Conservation (phyloP, 2,888 invertebrate genomes). For the Dastarcus helophoroides region DNA sequence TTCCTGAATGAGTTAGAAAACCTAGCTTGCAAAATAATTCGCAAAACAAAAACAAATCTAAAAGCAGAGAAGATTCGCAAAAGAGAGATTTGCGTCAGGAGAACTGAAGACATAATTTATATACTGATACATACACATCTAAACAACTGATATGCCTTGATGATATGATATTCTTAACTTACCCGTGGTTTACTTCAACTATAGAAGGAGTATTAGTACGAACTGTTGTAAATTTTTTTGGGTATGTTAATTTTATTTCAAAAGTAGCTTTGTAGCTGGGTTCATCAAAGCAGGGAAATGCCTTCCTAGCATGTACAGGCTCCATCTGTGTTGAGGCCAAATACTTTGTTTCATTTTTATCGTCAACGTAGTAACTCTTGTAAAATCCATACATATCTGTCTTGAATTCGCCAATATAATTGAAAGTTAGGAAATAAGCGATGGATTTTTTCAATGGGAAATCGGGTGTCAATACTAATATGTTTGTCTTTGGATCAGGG, state of each 20-base stretch:
- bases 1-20: no score
- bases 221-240: not conserved
- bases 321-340: conserved; percentile 54
- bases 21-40: no score
- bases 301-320: conserved; percentile 49
- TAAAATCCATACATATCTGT: conserved; percentile 5
- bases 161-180: conserved; percentile 1
- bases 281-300: conserved; percentile 66
- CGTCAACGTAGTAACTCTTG: not conserved
- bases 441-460: no score
- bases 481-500: no score
- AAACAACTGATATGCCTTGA: no score
- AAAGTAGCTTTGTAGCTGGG: conserved; percentile 32
- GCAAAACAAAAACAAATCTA: no score
- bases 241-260: conserved; percentile 30
- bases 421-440: not conserved
- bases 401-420: not conserved
- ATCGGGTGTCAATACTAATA: no score
- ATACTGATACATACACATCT: no score
- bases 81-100: no score
- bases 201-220: conserved; percentile 4
- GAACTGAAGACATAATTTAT: no score
- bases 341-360: not conserved
- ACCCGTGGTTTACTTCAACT: not conserved
- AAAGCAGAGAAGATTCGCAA: no score